A percentile compares a stretch with the other conserved stretches of the same genome.
phyloP scores from a whole-genome alignment of 2,797 vertebrate species.

The Hypotaenidia philippensis region DNA sequence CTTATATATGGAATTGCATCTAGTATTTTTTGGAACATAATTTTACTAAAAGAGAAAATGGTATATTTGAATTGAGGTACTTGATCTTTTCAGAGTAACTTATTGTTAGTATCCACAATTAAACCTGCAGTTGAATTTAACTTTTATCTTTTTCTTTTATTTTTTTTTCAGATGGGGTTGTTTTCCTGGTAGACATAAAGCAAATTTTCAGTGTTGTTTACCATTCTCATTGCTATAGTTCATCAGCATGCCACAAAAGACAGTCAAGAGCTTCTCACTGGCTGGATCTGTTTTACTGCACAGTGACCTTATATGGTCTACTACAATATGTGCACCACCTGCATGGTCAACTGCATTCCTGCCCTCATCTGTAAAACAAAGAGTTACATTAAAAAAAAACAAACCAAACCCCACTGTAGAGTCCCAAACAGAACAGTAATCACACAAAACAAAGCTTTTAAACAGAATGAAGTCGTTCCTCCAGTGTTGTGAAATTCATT shows the following conservation, averaged over 20 bases:
- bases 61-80: neutral
- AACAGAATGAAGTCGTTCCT: conserved; percentile 60
- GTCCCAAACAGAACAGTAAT: conserved; percentile 79
- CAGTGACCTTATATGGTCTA: conserved; percentile 96
- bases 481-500: neutral
- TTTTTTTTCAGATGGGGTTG: neutral
- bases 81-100: conserved; percentile 16
- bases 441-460: conserved; percentile 65
- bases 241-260: conserved; percentile 99
- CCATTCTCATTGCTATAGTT: conserved; percentile 99
- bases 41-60: conserved; percentile 41
- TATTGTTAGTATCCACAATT: conserved; percentile 15
- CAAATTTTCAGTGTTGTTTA: conserved; percentile 87
- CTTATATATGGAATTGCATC: neutral
- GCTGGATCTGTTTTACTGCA: conserved; percentile 95
- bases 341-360: conserved; percentile 98
- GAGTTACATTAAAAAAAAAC: conserved; percentile 92
- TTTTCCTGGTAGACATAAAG: conserved; percentile 79
- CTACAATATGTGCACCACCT: conserved; percentile 98
- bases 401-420: conserved; percentile 75
- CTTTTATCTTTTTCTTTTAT: neutral
- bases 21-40: conserved; percentile 11
- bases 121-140: conserved; percentile 17
- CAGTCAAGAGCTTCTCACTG: conserved; percentile 99
- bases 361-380: conserved; percentile 99